phyloP scores from a whole-genome alignment of 1,140 invertebrate genomes.

The Leptopilina clavipes region DNA sequence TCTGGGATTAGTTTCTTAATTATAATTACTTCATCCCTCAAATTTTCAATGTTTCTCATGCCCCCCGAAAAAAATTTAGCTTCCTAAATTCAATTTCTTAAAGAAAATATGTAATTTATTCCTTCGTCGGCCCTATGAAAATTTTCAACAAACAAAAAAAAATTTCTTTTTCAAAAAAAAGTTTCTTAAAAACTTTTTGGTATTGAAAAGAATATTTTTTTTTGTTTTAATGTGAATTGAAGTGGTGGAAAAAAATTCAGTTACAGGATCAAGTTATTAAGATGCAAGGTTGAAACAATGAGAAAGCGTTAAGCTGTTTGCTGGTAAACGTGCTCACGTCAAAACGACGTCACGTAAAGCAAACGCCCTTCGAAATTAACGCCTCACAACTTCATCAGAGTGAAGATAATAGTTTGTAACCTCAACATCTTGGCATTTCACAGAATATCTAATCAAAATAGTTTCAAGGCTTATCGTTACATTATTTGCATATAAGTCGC shows the following conservation, averaged over 20 bases:
- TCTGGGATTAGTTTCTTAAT: background rate
- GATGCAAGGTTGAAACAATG: slow-evolving; percentile 40
- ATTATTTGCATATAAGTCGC: background rate
- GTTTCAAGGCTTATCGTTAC: background rate
- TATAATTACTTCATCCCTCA: background rate
- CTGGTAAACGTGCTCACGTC: slow-evolving; percentile 54
- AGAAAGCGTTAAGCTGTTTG: slow-evolving; percentile 53
- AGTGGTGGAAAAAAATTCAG: background rate
- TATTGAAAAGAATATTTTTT: background rate
- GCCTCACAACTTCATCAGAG: slow-evolving; percentile 60
- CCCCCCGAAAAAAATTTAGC: background rate
- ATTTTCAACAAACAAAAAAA: background rate
- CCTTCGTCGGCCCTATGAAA: slow-evolving; percentile 9
- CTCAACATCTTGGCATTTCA: slow-evolving; percentile 5
- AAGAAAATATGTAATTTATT: background rate
- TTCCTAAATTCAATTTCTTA: background rate
- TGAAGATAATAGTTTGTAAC: slow-evolving; percentile 33
- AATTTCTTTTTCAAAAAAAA: background rate
- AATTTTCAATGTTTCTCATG: background rate
- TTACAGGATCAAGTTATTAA: slow-evolving; percentile 16
- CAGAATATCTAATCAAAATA: slow-evolving; percentile 18
- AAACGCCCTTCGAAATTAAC: slow-evolving; percentile 62
- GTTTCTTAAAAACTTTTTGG: background rate
- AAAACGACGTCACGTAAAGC: slow-evolving; percentile 59
- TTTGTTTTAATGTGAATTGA: too few relatives aligned